Evolutionary conservation across 2,797 vertebrate species (phyloP), one percentile per base, ranked within the genome.

Genomic region (Spea hammondii): DNA sequence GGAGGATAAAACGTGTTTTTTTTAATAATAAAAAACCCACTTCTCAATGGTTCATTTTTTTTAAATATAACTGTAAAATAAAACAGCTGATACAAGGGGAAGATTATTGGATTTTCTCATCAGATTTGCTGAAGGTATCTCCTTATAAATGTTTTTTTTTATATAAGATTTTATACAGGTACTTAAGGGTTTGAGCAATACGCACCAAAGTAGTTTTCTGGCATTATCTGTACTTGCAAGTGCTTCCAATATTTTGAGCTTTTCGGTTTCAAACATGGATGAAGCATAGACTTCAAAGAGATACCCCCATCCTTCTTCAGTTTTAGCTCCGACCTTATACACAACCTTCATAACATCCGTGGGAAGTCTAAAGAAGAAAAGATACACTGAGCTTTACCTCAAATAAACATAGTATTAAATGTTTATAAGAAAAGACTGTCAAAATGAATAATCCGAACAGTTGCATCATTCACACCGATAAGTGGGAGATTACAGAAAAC

Each of bases 181-280:
- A 32, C 32, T 32, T 32, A 32, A 32, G 32, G 32, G 32, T 32
- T 32, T 32, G 32, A 32, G 32, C 32, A 32, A 12, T 83, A 84
- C 92, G 85, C 91, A 97, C 96, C 94, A 94, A 1, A 91, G 86
- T 54, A 97, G 88, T 74, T 74, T 89, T 13, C 77, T 85, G 65
- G 91, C 80, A 82, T 95, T 86, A 72, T 94, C 92, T 54, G 95
- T 94, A 80, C 93, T 96, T 74, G 96, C 93, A 70, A 99, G 89
- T 3, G 93, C 95, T 84, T 89, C 88, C 10, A 99, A 89, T 55
- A 95, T 93, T 86, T 96, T 96, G 67, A 89, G 88, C 83, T 96
- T 98, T 85, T 97, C 94, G 46, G 94, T 82, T 86, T 97, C 96
- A 68, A 91, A 91, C 78, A 83, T 82, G 79, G 87, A 80, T 17